Evolutionary conservation across 30 jellyfish, hydroid and myxozoan species (phyloP), one percentile per base, ranked within the genome.

Genomic region (Pelagia noctiluca): DNA sequence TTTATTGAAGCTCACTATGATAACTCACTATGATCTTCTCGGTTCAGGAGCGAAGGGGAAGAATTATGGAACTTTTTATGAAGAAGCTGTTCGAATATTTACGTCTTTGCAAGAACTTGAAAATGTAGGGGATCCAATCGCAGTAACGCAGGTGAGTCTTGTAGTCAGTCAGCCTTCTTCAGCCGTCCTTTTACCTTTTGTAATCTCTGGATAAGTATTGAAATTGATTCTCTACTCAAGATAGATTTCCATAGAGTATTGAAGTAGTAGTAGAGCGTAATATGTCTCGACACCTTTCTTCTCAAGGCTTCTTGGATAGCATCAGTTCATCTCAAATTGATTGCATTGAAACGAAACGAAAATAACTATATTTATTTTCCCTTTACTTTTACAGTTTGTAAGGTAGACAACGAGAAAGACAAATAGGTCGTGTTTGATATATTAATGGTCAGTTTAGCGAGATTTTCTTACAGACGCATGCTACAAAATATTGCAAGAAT

Each of bases 111-210:
- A 95, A 86, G 99, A 95, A 68, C 81, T 95, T 36, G 99, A 95
- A 53, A 84, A 84, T 67, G 99, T 95, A 24, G 99, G 97, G 26
- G 99, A 95, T 61, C 99, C 99, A 1, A 95, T 95, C 46, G 97
- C 97, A 18, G 99, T 95, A 38, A 95, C 99, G 21, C 99, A 95
- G 96, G 99, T 95, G 23, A 3, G 25, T 12, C 12, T 60, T 37
- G 19, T 30, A 29, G 53, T 25, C 1, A 16, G 1, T 30, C 28
- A 19, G 2, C 16, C 3, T 71, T 3, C 33, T 12, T 37, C 8
- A 66, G 25, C 69, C n/a, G n/a, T n/a, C n/a, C n/a, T n/a, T n/a
- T n/a, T n/a, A n/a, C n/a, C n/a, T n/a, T n/a, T n/a, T n/a, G n/a
- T n/a, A n/a, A n/a, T n/a, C n/a, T n/a, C n/a, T n/a, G n/a, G n/a